Evolutionary conservation across 2,888 invertebrate species (phyloP), one percentile per base, ranked within the genome.

Genomic region (Mellilla xanthometata): DNA sequence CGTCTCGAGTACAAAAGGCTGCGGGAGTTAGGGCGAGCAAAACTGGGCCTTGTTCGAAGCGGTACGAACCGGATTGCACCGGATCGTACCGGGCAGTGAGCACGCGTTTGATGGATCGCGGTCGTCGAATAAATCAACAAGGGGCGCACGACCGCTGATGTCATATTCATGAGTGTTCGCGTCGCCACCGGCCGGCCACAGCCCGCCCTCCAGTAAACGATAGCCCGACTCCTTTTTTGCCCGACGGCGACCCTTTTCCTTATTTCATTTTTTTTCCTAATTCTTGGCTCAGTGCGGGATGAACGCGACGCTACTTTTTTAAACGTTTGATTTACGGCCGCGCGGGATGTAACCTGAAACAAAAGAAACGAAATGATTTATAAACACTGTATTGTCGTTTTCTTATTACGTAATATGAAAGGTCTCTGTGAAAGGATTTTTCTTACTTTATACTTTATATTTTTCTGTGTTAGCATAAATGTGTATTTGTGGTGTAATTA

Each of bases 111-210:
- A 85, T 81, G 77, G 81, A 86, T 84, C 62, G 70, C 73, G 68
- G 57, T 58, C 64, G 60, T 59, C 63, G 71, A 74, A 82, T 84
- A 84, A 73, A 85, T 82, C 81, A 83, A 72, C 75, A 72, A 68
- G 58, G n/a, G n/a, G 65, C 57, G 71, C 76, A 5, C 58, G 65
- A 67, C 76, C 79, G 61, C 79, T 79, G 79, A 83, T 86, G 84
- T 81, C 83, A 81, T 85, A 86, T 87, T 87, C 85, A 86, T 86
- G 82, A 86, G 81, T 60, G 58, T 52, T 58, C 56, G 56, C 55
- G n/a, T n/a, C n/a, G n/a, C n/a, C n/a, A n/a, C n/a, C n/a, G 22
- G 43, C 10, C 26, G 19, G 29, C 32, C 44, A 15, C 44, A 27
- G 19, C 40, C 47, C 53, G 55, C 50, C 44, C 62, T 19, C 56